A percentile compares a stretch with the other conserved stretches of the same genome.
phyloP scores from a whole-genome alignment of 2,888 invertebrate species.

The Hirtodrosophila cameraria region DNA sequence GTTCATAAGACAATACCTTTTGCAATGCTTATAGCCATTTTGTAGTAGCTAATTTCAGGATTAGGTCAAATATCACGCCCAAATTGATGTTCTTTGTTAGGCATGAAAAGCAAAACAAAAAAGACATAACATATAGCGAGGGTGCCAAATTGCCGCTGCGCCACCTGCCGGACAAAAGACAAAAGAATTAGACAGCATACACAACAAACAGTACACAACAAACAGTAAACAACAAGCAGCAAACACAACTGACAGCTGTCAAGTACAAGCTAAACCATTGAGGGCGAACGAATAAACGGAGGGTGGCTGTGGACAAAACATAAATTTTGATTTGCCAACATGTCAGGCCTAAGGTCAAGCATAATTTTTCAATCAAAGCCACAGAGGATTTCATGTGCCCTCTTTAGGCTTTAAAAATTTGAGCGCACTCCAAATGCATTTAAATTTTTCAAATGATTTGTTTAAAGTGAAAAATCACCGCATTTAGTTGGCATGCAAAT shows the following conservation, averaged over 20 bases:
- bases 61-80: no score
- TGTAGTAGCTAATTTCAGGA: no score
- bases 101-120: background rate
- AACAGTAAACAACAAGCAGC: slow-evolving; percentile 13
- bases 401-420: slow-evolving; percentile 1
- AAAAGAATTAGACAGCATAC: no score
- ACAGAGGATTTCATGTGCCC: background rate
- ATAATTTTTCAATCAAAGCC: slow-evolving; percentile 69
- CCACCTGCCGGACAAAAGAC: slow-evolving; percentile 44
- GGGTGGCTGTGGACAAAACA: slow-evolving; percentile 32
- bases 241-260: slow-evolving; percentile 62
- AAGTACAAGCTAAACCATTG: slow-evolving; percentile 38
- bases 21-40: no score
- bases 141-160: slow-evolving; percentile 34
- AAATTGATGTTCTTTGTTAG: no score
- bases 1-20: no score
- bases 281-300: slow-evolving; percentile 6
- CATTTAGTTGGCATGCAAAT: slow-evolving; percentile 39
- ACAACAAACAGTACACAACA: slow-evolving; percentile 34
- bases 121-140: slow-evolving; percentile 9
- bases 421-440: slow-evolving; percentile 23
- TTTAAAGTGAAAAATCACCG: slow-evolving; percentile 68
- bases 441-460: slow-evolving; percentile 33
- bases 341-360: slow-evolving; percentile 59
- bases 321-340: slow-evolving; percentile 59